Evolutionary conservation across 2,888 invertebrate genomes (phyloP), one percentile per base, ranked within the genome.

Genomic region (Sericinus montela): DNA sequence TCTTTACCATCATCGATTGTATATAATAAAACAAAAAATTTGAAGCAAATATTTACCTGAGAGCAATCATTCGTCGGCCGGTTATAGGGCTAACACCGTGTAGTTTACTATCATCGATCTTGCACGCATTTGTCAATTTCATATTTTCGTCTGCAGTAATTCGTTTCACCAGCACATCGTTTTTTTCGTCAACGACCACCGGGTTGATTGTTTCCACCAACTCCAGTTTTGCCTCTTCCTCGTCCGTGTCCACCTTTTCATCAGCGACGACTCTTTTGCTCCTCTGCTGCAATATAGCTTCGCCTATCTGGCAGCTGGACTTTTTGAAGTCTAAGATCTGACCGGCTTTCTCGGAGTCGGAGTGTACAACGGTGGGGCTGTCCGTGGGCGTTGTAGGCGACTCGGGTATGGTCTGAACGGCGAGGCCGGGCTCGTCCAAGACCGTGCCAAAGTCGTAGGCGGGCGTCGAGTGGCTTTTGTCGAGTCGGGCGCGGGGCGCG

Each of bases 381-480:
- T 19, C 19, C 19, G 19, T 19, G 5, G 19, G 19, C 19, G 19
- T 19, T 2, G 19, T 19, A 2, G 19, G 19, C 2, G 19, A 19
- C 19, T 19, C 19, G 19, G 19, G 19, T 29, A 83, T 81, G 47
- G 73, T 58, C 57, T 74, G 75, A 41, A 74, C 59, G 44, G 65
- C 60, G 9, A 72, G 67, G 25, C 65, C 41, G 5, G 60, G 53
- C 28, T 63, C 51, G 32, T 53, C 68, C 8, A 62, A 55, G 43
- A 89, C 45, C 1, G 57, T 84, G 44, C 44, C 45, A 39, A 90
- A 87, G 75, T 94, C 94, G 75, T 95, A 95, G 0, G 94, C 94
- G 1, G 95, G 95, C n/a, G 95, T 94, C 58, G 95, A 95, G 72
- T 94, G 92, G 62, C 93, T 93, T 80, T 95, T 95, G 80, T 95